phyloP scores from a whole-genome alignment of 2,888 invertebrate genomes.

The Eupeodes latifasciatus region DNA sequence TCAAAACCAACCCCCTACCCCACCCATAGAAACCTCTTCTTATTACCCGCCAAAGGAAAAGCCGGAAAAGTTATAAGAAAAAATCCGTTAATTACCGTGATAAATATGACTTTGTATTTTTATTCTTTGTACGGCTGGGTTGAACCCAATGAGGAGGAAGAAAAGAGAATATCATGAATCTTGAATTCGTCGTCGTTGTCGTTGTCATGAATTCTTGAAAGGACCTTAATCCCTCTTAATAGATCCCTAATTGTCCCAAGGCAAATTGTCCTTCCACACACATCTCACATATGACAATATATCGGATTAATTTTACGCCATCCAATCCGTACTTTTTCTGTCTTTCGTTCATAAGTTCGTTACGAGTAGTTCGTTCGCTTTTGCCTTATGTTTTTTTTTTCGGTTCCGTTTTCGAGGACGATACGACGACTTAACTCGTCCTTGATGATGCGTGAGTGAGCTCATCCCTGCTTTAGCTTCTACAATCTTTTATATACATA shows the following conservation, averaged over 20 bases:
- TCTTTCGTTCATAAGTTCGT: too few species aligned
- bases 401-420: conserved; percentile 3
- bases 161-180: conserved; percentile 32
- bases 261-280: conserved; percentile 36
- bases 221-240: conserved; percentile 53
- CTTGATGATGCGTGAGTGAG: conserved; percentile 23
- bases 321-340: conserved; percentile 11
- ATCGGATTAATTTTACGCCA: conserved; percentile 36
- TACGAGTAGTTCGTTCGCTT: neutral
- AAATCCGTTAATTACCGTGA: conserved; percentile 63
- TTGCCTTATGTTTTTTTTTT: conserved; percentile 32
- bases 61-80: conserved; percentile 52
- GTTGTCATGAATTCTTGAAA: conserved; percentile 59
- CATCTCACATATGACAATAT: conserved; percentile 27
- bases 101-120: conserved; percentile 54
- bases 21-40: neutral
- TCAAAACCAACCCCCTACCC: neutral
- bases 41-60: conserved; percentile 28
- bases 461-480: neutral
- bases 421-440: conserved; percentile 40
- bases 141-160: neutral
- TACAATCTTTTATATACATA: neutral
- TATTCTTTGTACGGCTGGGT: conserved; percentile 20
- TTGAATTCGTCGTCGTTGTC: conserved; percentile 10
- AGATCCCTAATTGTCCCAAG: conserved; percentile 43